A percentile compares a stretch with the other conserved stretches of the same genome.
Conservation (phyloP, 2,888 invertebrate species). For the Automeris io region DNA sequence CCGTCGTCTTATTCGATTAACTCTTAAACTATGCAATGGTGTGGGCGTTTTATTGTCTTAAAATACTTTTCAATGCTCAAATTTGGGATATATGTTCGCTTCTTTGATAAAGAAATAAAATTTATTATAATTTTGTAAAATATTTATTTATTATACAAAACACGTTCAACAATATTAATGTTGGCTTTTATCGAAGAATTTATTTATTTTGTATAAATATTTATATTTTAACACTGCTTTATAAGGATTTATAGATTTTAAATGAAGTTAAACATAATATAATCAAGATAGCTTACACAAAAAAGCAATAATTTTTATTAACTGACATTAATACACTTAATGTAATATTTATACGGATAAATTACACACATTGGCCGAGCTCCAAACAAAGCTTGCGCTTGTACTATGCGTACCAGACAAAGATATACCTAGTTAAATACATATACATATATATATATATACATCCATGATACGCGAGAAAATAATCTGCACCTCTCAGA, state of each 20-base stretch:
- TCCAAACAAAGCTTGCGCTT: too few relatives aligned
- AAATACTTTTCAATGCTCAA: conserved; percentile 1
- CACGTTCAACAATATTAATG: background rate
- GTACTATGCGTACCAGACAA: too few relatives aligned
- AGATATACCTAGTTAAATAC: too few relatives aligned
- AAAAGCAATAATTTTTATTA: too few relatives aligned
- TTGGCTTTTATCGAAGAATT: background rate
- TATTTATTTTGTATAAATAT: background rate
- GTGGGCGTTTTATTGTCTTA: conserved; percentile 8
- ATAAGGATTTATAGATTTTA: background rate
- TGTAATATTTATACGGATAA: too few relatives aligned
- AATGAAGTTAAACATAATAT: too few relatives aligned
- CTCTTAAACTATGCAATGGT: background rate
- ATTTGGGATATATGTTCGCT: conserved; percentile 1
- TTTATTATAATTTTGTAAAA: conserved; percentile 2
- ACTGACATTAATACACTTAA: too few relatives aligned
- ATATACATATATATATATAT: too few relatives aligned
- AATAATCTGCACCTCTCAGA: too few relatives aligned
- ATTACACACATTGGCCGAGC: too few relatives aligned
- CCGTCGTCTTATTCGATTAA: background rate
- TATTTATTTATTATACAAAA: background rate
- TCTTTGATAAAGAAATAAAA: conserved; percentile 6
- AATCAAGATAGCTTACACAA: too few relatives aligned
- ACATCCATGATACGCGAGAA: too few relatives aligned
- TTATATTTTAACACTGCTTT: background rate